Base-by-base conservation (phyloP, 2,113 vertebrate species). In the Xenopus tropicalis region DNA sequence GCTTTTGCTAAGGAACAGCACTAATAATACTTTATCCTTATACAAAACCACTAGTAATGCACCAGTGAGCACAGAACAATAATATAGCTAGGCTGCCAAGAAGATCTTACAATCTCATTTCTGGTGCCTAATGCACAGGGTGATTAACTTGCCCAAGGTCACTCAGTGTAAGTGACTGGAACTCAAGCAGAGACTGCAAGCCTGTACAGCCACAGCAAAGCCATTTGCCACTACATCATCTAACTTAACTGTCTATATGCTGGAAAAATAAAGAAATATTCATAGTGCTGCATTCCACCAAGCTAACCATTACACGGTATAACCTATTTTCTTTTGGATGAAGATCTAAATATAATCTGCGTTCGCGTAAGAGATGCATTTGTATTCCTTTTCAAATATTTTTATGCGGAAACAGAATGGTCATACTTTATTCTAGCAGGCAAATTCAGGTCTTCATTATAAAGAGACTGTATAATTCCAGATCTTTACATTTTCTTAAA, bases 61-160 rank as follows among this genome's bases (percentile, higher is more conserved):
- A 69, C 65, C 72, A 75, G 66, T 69, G 66, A 69, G 46, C 72
- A 69, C 66, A 75, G 44, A 43, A 75, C 72, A 69, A 62, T 43
- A 69, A 43, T 69, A 62, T 52, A 21, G 58, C 52, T 14, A 42
- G 67, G 57, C 72, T 69, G 66, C 57, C 66, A 69, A 69, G n/a
- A 61, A 21, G 65, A 69, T 69, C 72, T 42, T 54, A 69, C 66
- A 69, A 69, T 75, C 66, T 75, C 57, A 75, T 75, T 75, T 62
- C 72, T 75, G 48, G 57, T 69, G 66, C 59, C 58, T 69, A 75
- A 69, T 62, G 72, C 46, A 62, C 72, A 69, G 66, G 66, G 66
- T 75, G 72, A 69, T 75, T 75, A 75, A 69, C 66, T 69, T 37
- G 66, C 72, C 57, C 72, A 75, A 75, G 72, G 72, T 75, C 72